Evolutionary conservation across 2,797 vertebrate species (phyloP).

Genomic region (Pipistrellus kuhlii): DNA sequence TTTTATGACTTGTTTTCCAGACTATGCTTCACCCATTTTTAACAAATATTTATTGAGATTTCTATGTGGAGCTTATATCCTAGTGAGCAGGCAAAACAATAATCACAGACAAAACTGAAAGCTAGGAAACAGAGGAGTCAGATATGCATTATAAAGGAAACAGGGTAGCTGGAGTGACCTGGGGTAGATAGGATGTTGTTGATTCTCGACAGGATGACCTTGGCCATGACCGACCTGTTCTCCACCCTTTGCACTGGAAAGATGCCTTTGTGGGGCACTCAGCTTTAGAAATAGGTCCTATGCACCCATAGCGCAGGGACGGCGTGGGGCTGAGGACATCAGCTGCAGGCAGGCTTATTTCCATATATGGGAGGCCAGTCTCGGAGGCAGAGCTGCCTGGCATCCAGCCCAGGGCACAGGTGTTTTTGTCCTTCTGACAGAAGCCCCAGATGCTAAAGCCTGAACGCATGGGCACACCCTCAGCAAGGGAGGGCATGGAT

Average conservation of each 20-base stretch:
- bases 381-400: not conserved
- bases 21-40: not conserved
- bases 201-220: not conserved
- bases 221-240: not conserved
- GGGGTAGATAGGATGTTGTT: not conserved
- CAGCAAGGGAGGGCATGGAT: not conserved
- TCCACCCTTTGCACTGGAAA: not conserved
- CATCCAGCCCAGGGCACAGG: not conserved
- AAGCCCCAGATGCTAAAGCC: not conserved
- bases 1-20: conserved; percentile 3
- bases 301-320: too few relatives aligned
- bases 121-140: not conserved
- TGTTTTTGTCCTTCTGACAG: conserved; percentile 30
- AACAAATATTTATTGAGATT: not conserved
- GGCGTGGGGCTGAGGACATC: not conserved
- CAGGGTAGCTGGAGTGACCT: not conserved
- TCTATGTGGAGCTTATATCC: not conserved
- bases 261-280: not conserved
- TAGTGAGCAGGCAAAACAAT: not conserved
- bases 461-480: conserved; percentile 6
- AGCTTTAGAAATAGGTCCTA: not conserved
- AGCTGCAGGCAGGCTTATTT: not conserved
- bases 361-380: not conserved
- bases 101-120: not conserved
- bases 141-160: not conserved